phyloP scores from a whole-genome alignment of 2,797 vertebrate genomes.

The Hirundo rustica region DNA sequence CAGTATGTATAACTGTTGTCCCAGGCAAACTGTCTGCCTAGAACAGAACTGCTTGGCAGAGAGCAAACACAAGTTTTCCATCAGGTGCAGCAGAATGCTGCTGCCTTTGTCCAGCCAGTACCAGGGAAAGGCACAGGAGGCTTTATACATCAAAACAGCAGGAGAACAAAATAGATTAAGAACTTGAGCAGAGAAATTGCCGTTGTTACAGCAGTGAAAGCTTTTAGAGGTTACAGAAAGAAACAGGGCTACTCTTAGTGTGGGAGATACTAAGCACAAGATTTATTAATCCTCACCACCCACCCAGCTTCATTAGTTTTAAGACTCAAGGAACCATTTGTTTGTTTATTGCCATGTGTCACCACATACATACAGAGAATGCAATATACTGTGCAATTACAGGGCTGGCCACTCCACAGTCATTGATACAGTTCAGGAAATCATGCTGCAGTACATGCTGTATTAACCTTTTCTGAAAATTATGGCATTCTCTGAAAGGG shows the following conservation, averaged over 20 bases:
- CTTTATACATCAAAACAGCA: neutral
- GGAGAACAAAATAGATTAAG: neutral
- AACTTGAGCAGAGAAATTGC: neutral
- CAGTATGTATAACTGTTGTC: neutral
- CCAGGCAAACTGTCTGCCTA: neutral
- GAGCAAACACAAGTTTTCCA: neutral
- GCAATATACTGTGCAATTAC: neutral
- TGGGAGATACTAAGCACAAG: neutral
- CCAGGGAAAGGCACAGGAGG: neutral
- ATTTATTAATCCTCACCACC: neutral
- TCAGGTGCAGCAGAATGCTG: neutral
- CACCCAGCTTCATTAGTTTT: slow-evolving; percentile 1
- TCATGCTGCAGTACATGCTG: neutral
- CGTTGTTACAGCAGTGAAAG: neutral
- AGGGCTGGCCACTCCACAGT: neutral
- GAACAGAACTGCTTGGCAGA: neutral
- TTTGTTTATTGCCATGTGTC: slow-evolving; percentile 38
- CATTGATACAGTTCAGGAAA: slow-evolving; percentile 43
- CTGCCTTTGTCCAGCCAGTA: neutral
- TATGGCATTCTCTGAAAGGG: slow-evolving; percentile 44
- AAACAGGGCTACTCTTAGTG: neutral
- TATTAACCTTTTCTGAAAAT: slow-evolving; percentile 53
- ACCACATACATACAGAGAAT: neutral
- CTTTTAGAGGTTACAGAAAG: neutral
- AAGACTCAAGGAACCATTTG: slow-evolving; percentile 9